A percentile compares a stretch with the other conserved stretches of the same genome.
phyloP scores from a whole-genome alignment of 2,888 invertebrate species.

The Isotomurus palustris region DNA sequence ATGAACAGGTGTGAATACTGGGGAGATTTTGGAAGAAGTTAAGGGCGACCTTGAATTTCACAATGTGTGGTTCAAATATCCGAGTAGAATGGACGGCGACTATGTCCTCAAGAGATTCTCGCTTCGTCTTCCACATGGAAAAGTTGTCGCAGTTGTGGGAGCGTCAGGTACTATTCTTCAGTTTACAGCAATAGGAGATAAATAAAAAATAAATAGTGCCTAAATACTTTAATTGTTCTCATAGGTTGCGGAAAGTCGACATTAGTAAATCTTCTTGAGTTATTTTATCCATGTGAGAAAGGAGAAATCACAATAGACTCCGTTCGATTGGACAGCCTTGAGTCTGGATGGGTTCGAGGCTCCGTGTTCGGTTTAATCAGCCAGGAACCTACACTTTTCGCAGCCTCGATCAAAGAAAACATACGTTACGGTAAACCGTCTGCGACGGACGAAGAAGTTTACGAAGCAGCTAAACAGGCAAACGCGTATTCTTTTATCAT shows the following conservation, averaged over 20 bases:
- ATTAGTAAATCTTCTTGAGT: slow-evolving; percentile 78
- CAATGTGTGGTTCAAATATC: slow-evolving; percentile 83
- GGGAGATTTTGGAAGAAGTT: slow-evolving; percentile 4
- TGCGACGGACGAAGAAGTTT: slow-evolving; percentile 66
- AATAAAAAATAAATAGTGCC: too few species aligned
- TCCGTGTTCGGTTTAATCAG: slow-evolving; percentile 80
- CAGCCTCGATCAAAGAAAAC: slow-evolving; percentile 84
- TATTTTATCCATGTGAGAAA: slow-evolving; percentile 74
- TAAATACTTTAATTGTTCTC: too few species aligned
- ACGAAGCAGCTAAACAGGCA: slow-evolving; percentile 74
- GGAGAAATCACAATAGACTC: slow-evolving; percentile 75
- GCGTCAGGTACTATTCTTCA: slow-evolving; percentile 90
- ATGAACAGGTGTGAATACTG: background rate
- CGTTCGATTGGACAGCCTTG: slow-evolving; percentile 63
- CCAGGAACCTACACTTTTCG: slow-evolving; percentile 92
- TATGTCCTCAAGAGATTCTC: slow-evolving; percentile 76
- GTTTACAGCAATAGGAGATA: too few species aligned
- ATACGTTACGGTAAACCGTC: slow-evolving; percentile 80
- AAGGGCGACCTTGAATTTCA: slow-evolving; percentile 76
- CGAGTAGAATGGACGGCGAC: slow-evolving; percentile 66
- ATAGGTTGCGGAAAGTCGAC: slow-evolving; percentile 91
- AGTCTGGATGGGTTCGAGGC: slow-evolving; percentile 80
- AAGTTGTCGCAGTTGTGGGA: slow-evolving; percentile 87
- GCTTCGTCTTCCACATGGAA: slow-evolving; percentile 75
- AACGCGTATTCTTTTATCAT: slow-evolving; percentile 88